Evolutionary conservation across 2,888 invertebrate species (phyloP).

Genomic region (Spodoptera exigua): DNA sequence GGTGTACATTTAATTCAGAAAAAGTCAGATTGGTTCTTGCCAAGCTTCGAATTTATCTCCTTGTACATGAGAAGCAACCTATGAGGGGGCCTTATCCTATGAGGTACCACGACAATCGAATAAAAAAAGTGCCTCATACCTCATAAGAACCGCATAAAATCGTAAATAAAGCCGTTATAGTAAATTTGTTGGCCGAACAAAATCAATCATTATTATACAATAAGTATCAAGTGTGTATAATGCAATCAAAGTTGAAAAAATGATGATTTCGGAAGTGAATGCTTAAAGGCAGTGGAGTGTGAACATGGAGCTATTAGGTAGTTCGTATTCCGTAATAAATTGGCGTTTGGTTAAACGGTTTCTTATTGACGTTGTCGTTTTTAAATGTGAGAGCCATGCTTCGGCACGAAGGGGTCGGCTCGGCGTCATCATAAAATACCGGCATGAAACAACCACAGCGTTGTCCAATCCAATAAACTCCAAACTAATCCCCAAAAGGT

Average conservation of each 20-base stretch:
- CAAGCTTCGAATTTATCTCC: no score
- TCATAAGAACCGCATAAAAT: conserved; percentile 35
- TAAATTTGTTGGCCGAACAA: conserved; percentile 26
- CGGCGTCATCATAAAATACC: no score
- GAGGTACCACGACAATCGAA: conserved; percentile 30
- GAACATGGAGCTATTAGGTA: conserved; percentile 16
- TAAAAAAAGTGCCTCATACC: conserved; percentile 10
- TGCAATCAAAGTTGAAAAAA: conserved; percentile 14
- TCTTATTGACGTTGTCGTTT: neutral
- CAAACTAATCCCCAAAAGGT: no score
- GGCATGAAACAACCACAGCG: no score
- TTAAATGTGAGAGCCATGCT: no score
- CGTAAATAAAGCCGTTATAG: conserved; percentile 36
- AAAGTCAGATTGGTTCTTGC: no score
- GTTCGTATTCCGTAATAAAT: conserved; percentile 12
- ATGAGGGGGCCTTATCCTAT: conserved; percentile 13
- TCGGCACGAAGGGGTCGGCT: no score
- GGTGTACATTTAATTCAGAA: no score
- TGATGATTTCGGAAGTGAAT: conserved; percentile 53
- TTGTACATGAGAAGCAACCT: no score
- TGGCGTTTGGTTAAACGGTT: neutral
- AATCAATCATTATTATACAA: conserved; percentile 37
- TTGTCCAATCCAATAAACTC: no score
- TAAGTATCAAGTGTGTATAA: conserved; percentile 22
- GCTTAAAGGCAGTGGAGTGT: conserved; percentile 34